A percentile compares a stretch with the other conserved stretches of the same genome.
phyloP scores from a whole-genome alignment of 2,888 invertebrate genomes.

The Agriopis aurantiaria region DNA sequence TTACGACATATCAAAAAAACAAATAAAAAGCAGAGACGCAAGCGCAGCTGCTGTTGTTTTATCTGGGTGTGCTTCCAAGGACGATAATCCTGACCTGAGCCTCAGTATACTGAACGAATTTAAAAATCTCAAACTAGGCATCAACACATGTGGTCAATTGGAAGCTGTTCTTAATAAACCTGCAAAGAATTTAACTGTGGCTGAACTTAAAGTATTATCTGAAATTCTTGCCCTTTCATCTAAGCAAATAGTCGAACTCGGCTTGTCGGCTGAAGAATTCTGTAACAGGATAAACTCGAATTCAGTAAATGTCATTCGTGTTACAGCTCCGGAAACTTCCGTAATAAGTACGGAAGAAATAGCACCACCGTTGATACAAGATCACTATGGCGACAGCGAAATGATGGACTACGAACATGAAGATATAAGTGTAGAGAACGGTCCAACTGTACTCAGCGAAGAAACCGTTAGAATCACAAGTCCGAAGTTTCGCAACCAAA shows the following conservation, averaged over 20 bases:
- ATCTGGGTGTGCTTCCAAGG: background rate
- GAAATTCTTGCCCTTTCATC: slow-evolving; percentile 49
- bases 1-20: background rate
- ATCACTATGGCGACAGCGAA: background rate
- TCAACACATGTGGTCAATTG: slow-evolving; percentile 29
- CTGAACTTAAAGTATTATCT: slow-evolving; percentile 51
- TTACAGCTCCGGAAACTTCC: background rate
- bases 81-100: slow-evolving; percentile 1
- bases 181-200: slow-evolving; percentile 41
- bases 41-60: slow-evolving; percentile 5
- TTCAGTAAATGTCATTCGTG: background rate
- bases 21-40: background rate
- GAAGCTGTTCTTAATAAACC: slow-evolving; percentile 38
- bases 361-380: background rate
- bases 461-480: background rate
- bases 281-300: slow-evolving; percentile 33
- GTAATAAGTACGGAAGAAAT: background rate
- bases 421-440: background rate
- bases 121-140: slow-evolving; percentile 28
- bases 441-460: no score
- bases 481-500: background rate
- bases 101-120: slow-evolving; percentile 21
- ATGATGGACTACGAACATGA: background rate
- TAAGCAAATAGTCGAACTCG: slow-evolving; percentile 43
- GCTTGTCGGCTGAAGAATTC: slow-evolving; percentile 36